Base-by-base conservation (phyloP, 2,888 invertebrate species). In the Agrochola litura region DNA sequence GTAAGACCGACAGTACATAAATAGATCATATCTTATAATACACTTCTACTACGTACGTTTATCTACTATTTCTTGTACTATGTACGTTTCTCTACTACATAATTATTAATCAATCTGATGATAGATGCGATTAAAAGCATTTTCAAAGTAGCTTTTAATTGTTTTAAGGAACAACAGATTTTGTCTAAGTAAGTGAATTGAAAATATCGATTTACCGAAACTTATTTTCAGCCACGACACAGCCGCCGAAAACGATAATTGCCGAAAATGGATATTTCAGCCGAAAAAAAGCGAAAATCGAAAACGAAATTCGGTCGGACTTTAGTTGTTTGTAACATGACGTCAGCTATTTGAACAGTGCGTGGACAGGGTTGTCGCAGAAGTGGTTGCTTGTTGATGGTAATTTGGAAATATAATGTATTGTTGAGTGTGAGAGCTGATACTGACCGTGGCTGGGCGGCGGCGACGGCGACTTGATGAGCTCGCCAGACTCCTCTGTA, bases 391-490 rank as follows among this genome's bases (percentile, higher is more conserved):
- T 64, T 19, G 6, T 41, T 41, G 37, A 41, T 63, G n/a, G 19
- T n/a, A 19, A 41, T 19, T 37, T 12, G 5, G n/a, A 2, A 58
- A 43, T 25, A 16, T 9, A 25, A 6, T 43, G 37, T 37, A 22
- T 30, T 22, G 67, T 30, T 14, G 14, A 22, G 68, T 52, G 58
- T 58, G 58, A 58, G 25, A 58, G 58, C 3, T 46, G 25, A 16
- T 22, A 97, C 98, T 97, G 95, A 98, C 98, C 98, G 93, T 98
- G 97, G 91, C 98, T 98, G 92, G 97, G 97, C 88, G 98, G 98
- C 91, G 98, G 98, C 91, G 98, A 98, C 84, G 98, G 98, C 89
- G 98, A 98, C 95, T 98, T 98, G 92, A 98, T 98, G 92, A 98
- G 93, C 97, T 98, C 95, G 94, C 97, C 94, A 92, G 97, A 94